Percentiles rank a stretch among this genome's conserved stretches.
phyloP scores from a whole-genome alignment of 2,888 invertebrate species.

The Xanthorhoe spadicearia region DNA sequence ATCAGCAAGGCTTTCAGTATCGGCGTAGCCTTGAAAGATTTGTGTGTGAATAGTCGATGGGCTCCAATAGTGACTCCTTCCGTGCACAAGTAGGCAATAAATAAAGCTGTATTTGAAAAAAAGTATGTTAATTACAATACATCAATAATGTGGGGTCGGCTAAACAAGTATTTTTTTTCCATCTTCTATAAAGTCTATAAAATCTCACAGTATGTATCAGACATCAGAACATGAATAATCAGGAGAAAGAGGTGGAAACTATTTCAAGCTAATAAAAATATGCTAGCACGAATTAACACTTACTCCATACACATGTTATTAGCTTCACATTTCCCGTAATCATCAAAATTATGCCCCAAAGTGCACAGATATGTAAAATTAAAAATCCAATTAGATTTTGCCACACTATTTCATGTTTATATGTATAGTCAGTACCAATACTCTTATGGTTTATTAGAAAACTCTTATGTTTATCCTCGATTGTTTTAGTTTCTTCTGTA shows the following conservation, averaged over 20 bases:
- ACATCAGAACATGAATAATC: no score
- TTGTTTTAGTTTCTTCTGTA: neutral
- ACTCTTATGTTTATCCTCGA: slow-evolving; percentile 3
- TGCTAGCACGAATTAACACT: neutral
- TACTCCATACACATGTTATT: slow-evolving; percentile 14
- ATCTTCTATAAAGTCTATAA: no score
- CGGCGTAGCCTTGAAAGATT: slow-evolving; percentile 89
- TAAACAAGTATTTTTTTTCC: no score
- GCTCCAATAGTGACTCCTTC: slow-evolving; percentile 88
- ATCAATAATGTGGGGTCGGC: no score
- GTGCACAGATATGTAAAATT: slow-evolving; percentile 68
- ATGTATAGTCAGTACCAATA: slow-evolving; percentile 53
- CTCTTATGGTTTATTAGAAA: neutral
- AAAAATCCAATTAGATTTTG: slow-evolving; percentile 86
- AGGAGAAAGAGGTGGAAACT: neutral
- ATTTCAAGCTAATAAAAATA: neutral
- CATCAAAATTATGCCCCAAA: neutral
- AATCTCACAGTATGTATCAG: no score
- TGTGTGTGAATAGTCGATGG: slow-evolving; percentile 91
- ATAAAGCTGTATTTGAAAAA: neutral
- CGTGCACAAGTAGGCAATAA: neutral
- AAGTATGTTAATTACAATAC: no score
- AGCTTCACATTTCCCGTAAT: slow-evolving; percentile 6
- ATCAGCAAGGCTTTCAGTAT: slow-evolving; percentile 86
- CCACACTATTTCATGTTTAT: slow-evolving; percentile 85